Conservation (phyloP, 2,797 vertebrate species). For the Microchirus variegatus region DNA sequence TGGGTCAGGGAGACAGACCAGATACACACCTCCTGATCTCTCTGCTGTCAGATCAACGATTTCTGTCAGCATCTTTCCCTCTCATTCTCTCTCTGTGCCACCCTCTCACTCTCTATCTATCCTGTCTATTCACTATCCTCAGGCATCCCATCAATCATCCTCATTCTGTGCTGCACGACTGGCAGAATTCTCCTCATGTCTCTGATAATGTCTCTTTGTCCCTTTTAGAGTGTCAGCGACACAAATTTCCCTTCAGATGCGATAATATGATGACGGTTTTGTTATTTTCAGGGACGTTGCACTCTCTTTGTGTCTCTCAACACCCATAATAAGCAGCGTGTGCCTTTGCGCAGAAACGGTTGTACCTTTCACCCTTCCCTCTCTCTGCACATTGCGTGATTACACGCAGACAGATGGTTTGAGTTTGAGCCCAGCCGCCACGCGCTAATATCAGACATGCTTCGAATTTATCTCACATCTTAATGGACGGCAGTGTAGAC, state of each 20-base stretch:
- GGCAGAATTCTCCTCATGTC: constrained; percentile 51
- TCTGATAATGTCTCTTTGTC: constrained; percentile 66
- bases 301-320: constrained; percentile 61
- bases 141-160: constrained; percentile 78
- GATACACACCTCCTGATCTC: constrained; percentile 59
- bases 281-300: constrained; percentile 55
- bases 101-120: constrained; percentile 39
- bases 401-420: constrained; percentile 71
- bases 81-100: constrained; percentile 15
- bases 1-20: constrained; percentile 63
- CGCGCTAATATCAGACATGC: constrained; percentile 77
- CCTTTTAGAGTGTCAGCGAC: constrained; percentile 50
- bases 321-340: constrained; percentile 68
- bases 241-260: constrained; percentile 62
- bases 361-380: constrained; percentile 68
- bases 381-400: constrained; percentile 54
- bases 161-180: constrained; percentile 51
- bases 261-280: constrained; percentile 74
- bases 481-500: constrained; percentile 68
- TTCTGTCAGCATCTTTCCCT: constrained; percentile 71
- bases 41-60: constrained; percentile 67
- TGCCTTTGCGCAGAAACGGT: constrained; percentile 36
- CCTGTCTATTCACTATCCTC: constrained; percentile 64
- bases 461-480: constrained; percentile 79
- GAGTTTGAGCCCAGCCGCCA: constrained; percentile 64